These are phyloP conservation scores for Antheraea pernyi DNA, from an alignment of 1,140 invertebrate genomes.

Conservation along the genomic window DNA sequence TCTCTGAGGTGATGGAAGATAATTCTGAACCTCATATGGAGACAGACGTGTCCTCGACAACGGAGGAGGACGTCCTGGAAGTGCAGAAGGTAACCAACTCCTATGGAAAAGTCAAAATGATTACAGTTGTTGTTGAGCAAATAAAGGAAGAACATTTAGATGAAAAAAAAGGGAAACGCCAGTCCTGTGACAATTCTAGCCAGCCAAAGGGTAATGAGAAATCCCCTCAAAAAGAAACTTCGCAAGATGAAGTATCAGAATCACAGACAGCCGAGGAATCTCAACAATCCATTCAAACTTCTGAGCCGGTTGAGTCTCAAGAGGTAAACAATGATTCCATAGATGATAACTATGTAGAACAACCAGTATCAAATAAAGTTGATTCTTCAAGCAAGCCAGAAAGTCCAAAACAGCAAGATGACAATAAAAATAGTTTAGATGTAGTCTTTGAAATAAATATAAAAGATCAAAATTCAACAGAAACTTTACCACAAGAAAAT, in stretches of 20 bases:
- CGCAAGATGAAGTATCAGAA: neutral
- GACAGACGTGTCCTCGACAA: constrained; percentile 63
- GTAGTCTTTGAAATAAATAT: constrained; percentile 11
- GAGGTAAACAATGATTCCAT: neutral
- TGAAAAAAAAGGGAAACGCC: constrained; percentile 5
- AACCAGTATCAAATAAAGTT: constrained; percentile 3
- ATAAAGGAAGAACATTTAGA: constrained; percentile 42
- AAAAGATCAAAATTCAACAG: constrained; percentile 9
- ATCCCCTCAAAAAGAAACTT: neutral
- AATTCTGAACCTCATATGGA: constrained; percentile 57
- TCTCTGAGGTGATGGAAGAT: constrained; percentile 65
- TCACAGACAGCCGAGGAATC: neutral
- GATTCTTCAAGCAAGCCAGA: constrained; percentile 13
- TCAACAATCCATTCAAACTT: neutral
- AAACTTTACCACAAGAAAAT: constrained; percentile 14
- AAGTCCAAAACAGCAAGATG: neutral
- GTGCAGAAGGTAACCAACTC: constrained; percentile 42
- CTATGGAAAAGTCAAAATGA: constrained; percentile 49
- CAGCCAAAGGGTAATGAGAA: neutral
- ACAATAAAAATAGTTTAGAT: neutral
- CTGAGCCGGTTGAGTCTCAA: neutral
- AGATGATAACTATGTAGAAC: neutral
- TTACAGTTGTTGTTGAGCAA: constrained; percentile 54
- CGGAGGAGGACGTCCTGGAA: constrained; percentile 48
- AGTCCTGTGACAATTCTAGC: neutral